Percentiles rank a stretch among this genome's conserved stretches.
These are phyloP conservation scores for Triplophysa siluroides DNA, from an alignment of 2,113 vertebrate genomes.

Conservation along the genomic window DNA sequence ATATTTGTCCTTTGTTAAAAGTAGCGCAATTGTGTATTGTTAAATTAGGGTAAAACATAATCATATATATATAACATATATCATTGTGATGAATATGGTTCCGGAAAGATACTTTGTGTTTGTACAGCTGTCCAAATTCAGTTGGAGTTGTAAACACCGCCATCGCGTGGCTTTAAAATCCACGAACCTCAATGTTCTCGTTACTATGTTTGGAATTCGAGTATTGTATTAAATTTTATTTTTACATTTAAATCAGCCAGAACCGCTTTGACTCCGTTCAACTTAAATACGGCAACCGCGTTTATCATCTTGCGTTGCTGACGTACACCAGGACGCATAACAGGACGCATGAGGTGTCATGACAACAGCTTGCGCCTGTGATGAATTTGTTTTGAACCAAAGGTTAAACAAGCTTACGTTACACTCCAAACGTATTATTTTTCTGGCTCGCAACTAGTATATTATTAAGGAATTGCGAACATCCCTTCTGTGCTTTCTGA, in stretches of 20 bases:
- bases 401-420: background rate
- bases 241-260: background rate
- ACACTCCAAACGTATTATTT: too few species aligned
- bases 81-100: background rate
- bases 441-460: too few species aligned
- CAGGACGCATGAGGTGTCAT: too few species aligned
- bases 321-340: too few species aligned
- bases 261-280: background rate
- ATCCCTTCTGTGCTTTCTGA: too few species aligned
- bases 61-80: too few species aligned
- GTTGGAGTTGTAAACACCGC: constrained; percentile 44
- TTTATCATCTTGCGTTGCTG: too few species aligned
- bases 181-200: background rate
- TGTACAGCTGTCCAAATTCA: constrained; percentile 14
- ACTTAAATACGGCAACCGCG: too few species aligned
- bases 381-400: background rate
- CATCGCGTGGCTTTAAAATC: constrained; percentile 45
- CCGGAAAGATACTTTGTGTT: background rate
- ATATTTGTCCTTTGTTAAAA: too few species aligned
- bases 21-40: background rate
- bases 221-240: background rate
- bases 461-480: too few species aligned
- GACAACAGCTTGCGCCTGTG: too few species aligned
- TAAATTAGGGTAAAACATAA: background rate
- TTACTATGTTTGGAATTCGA: background rate